A percentile compares a stretch with the other conserved stretches of the same genome.
Conservation (phyloP, 1,140 invertebrate genomes). For the Aporrectodea caliginosa region DNA sequence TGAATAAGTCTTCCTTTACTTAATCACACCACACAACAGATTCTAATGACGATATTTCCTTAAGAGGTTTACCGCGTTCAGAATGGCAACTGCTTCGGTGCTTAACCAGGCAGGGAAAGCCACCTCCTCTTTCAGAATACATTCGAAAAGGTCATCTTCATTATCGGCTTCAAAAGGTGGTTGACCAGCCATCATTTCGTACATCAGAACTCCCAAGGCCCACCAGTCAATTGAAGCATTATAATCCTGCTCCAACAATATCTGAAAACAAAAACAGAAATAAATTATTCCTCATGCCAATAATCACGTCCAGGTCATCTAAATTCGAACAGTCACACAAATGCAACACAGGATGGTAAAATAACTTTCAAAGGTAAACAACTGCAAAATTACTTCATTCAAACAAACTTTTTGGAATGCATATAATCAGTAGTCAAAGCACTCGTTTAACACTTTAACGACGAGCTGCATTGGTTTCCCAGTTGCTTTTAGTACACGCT, state of each 20-base stretch:
- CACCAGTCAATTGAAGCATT: constrained; percentile 65
- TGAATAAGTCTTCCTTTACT: too few relatives aligned
- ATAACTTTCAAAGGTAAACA: too few relatives aligned
- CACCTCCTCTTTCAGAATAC: constrained; percentile 95
- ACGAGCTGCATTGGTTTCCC: too few relatives aligned
- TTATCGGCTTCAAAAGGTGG: constrained; percentile 68
- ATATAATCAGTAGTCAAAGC: too few relatives aligned
- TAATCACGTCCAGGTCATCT: too few relatives aligned
- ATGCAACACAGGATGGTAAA: too few relatives aligned
- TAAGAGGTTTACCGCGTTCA: constrained; percentile 71
- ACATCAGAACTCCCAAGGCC: constrained; percentile 56
- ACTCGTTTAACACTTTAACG: too few relatives aligned
- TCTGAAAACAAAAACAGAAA: constrained; percentile 51
- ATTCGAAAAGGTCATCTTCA: constrained; percentile 95
- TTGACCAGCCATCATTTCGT: constrained; percentile 80
- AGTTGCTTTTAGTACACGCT: too few relatives aligned
- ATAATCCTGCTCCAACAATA: constrained; percentile 87
- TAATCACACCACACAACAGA: background rate
- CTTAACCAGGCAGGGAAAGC: constrained; percentile 96
- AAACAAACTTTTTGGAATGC: too few relatives aligned
- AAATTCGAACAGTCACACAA: too few relatives aligned
- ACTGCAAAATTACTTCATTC: too few relatives aligned
- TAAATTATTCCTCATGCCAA: too few relatives aligned
- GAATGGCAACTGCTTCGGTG: constrained; percentile 91
- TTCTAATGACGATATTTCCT: background rate